Base-by-base conservation (phyloP, 1,140 invertebrate species). In the Drosophila lowei region DNA sequence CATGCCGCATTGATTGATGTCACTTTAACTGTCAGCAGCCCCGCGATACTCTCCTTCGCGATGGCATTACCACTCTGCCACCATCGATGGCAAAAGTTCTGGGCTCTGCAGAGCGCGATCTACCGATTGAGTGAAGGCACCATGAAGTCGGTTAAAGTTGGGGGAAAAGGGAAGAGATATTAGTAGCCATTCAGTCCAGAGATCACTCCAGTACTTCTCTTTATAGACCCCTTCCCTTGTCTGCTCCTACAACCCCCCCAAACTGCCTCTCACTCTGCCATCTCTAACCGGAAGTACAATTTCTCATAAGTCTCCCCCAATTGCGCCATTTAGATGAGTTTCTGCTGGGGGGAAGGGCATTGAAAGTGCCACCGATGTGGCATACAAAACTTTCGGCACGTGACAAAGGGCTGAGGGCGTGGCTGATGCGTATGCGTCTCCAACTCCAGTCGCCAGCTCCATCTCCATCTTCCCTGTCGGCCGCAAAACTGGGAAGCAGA, bases 321-420 rank as follows among this genome's bases (percentile, higher is more conserved):
- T 83, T 88, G 83, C 83, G 78, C 78, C 83, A 88, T 88, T 88
- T 88, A 88, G 78, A 79, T 67, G 83, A 67, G 58, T 75, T 86
- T 79, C 57, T 66, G 54, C 52, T 25, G 23, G 23, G 23, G 56
- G 34, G 7, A 28, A 7, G 11, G 42, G 30, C 13, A 58, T 41
- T n/a, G n/a, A n/a, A n/a, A n/a, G 57, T 47, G 48, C 30, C 30
- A 34, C 30, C 30, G 44, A 34, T 52, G 44, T 59, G 23, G 53
- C 41, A 52, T 53, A 72, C 68, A 65, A 78, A 86, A 86, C 65
- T 78, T 88, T 75, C 52, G 78, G 81, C 74, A 88, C 81, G 81
- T 86, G 81, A 86, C 81, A 81, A 81, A 88, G 75, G 74, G 68
- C 83, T 66, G 6, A 11, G 53, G 74, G 58, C 56, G 58, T 50